Base-by-base conservation (phyloP, 2,888 invertebrate genomes). In the Ganaspis brasiliensis region DNA sequence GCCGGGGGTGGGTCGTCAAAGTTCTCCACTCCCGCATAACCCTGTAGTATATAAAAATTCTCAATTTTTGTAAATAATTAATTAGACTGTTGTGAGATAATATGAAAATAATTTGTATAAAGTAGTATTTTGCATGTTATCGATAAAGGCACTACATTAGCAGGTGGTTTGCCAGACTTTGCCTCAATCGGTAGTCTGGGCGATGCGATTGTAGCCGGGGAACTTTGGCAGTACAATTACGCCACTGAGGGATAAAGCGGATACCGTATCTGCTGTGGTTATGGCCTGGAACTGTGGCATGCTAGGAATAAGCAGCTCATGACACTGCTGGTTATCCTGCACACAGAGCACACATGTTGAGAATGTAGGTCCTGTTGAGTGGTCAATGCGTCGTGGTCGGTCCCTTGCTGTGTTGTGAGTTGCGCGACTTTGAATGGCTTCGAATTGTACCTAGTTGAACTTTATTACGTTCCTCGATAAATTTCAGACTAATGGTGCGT, bases 221-320 rank as follows among this genome's bases (percentile, higher is more conserved):
- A 70, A 75, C 55, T 77, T 80, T 74, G 74, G 78, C 72, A 72
- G 78, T 61, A 76, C 75, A 74, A 78, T 80, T 80, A 78, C 73
- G 74, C 74, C 67, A 67, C 61, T 61, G 21, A 52, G 75, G 63
- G 71, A 75, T 77, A 78, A 80, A 77, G 79, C 75, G 77, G 73
- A 80, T 61, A 37, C 61, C 77, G 77, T 81, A 76, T 79, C 79
- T 77, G 76, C 57, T 78, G 80, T 75, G 77, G 79, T 77, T 79
- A 78, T 78, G 76, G 73, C 74, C 80, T 75, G 74, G 49, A 78
- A 77, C 80, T 75, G 59, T 75, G 76, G 75, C 49, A 49, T 26
- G 26, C n/a, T 57, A 57, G 14, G 26, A 57, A 57, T 57, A 57
- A 57, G 57, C 26, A 57, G 57, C 57, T 57, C 31, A 24, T 57